phyloP scores from a whole-genome alignment of 2,797 vertebrate species.

The Argyrosomus regius region DNA sequence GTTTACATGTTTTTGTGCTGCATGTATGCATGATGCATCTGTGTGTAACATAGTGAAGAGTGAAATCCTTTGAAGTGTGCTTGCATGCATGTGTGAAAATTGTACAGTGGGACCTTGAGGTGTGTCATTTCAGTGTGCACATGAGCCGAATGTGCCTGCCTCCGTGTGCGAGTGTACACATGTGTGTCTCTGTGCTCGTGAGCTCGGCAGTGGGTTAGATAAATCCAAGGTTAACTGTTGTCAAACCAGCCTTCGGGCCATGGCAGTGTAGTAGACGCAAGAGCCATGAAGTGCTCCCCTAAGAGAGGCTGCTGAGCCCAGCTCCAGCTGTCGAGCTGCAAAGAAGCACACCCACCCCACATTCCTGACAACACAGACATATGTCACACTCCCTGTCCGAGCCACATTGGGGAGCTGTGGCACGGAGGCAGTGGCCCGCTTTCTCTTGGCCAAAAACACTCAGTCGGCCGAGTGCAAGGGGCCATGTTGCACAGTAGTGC shows the following conservation, averaged over 20 bases:
- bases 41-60: neutral
- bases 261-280: constrained; percentile 63
- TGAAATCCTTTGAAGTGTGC: constrained; percentile 33
- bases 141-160: constrained; percentile 1
- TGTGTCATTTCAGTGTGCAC: neutral
- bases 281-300: constrained; percentile 77
- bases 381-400: constrained; percentile 69
- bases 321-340: constrained; percentile 78
- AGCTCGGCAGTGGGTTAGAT: constrained; percentile 60
- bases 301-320: constrained; percentile 71
- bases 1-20: neutral
- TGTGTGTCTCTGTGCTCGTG: constrained; percentile 39
- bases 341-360: constrained; percentile 37
- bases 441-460: constrained; percentile 46
- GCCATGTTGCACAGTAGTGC: constrained; percentile 51
- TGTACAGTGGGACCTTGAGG: constrained; percentile 13
- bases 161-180: neutral
- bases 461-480: constrained; percentile 40
- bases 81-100: constrained; percentile 26
- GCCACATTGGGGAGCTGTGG: constrained; percentile 56
- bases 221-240: constrained; percentile 85
- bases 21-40: constrained; percentile 13
- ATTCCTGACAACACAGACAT: constrained; percentile 72
- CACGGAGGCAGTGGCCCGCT: constrained; percentile 57
- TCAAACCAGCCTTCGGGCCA: constrained; percentile 80